These are phyloP conservation scores for Hemibagrus guttatus DNA, from an alignment of 2,797 vertebrate genomes.

Conservation along the genomic window DNA sequence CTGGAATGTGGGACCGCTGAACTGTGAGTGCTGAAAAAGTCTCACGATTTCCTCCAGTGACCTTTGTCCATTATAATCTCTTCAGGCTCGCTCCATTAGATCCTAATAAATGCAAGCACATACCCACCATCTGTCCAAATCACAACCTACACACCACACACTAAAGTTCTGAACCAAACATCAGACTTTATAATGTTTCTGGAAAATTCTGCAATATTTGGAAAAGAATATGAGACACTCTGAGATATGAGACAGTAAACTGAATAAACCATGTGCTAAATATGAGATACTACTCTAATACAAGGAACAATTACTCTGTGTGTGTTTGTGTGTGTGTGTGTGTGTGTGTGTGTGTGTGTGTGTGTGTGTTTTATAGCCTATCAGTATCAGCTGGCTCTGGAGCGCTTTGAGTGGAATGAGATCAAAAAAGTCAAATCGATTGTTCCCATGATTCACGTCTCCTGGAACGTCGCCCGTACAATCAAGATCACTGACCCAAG, in stretches of 20 bases:
- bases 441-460: conserved; percentile 86
- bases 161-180: not conserved
- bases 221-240: not conserved
- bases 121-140: not conserved
- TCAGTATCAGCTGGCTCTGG: conserved; percentile 84
- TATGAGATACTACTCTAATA: not conserved
- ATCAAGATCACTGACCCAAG: conserved; percentile 80
- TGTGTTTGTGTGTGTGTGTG: not conserved
- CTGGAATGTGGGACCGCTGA: conserved; percentile 84
- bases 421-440: conserved; percentile 86
- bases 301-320: not conserved
- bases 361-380: conserved; percentile 71
- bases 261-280: not conserved
- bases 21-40: conserved; percentile 66
- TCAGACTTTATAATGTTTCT: not conserved
- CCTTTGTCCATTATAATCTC: not conserved
- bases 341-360: conserved; percentile 2
- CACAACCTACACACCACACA: not conserved
- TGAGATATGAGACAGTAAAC: not conserved
- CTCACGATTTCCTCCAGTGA: not conserved
- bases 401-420: conserved; percentile 84
- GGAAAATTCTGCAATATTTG: not conserved
- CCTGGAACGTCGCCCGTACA: conserved; percentile 82
- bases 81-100: not conserved
- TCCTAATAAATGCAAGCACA: not conserved